These are phyloP conservation scores for Etheostoma perlongum DNA, from an alignment of 2,797 vertebrate genomes.

Conservation along the genomic window DNA sequence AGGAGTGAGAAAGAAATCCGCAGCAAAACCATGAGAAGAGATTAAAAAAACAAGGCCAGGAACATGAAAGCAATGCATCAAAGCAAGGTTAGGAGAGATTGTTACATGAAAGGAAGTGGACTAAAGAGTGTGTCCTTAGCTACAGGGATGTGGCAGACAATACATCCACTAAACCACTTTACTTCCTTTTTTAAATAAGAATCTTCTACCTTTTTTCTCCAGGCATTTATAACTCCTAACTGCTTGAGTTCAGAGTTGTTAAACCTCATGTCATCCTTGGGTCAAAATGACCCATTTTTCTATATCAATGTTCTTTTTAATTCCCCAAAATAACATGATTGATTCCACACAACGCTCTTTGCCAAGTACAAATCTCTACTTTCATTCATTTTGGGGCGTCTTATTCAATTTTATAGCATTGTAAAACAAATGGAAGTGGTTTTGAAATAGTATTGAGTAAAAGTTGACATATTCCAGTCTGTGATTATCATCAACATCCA, in stretches of 20 bases:
- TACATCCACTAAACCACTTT: constrained; percentile 1
- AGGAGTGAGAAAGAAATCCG: not conserved
- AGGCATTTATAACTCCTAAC: constrained; percentile 7
- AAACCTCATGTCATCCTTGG: too few species aligned
- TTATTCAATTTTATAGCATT: too few species aligned
- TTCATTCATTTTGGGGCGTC: too few species aligned
- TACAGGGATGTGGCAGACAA: constrained; percentile 21
- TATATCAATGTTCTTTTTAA: too few species aligned
- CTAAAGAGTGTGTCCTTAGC: constrained; percentile 26
- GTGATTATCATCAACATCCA: too few species aligned
- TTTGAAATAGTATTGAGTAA: too few species aligned
- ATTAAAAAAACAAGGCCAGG: constrained; percentile 15
- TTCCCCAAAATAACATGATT: too few species aligned
- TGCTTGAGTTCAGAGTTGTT: constrained; percentile 16
- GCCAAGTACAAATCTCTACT: too few species aligned
- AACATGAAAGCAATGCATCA: constrained; percentile 42
- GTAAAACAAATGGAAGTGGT: too few species aligned
- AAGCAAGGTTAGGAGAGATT: constrained; percentile 23
- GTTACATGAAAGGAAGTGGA: constrained; percentile 32
- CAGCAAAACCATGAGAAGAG: not conserved
- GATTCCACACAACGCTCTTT: too few species aligned
- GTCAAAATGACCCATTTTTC: too few species aligned
- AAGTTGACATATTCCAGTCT: too few species aligned
- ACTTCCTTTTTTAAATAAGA: not conserved
- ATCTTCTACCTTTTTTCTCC: not conserved